Evolutionary conservation across 2,888 invertebrate genomes (phyloP).

Genomic region (Microchrysa polita): DNA sequence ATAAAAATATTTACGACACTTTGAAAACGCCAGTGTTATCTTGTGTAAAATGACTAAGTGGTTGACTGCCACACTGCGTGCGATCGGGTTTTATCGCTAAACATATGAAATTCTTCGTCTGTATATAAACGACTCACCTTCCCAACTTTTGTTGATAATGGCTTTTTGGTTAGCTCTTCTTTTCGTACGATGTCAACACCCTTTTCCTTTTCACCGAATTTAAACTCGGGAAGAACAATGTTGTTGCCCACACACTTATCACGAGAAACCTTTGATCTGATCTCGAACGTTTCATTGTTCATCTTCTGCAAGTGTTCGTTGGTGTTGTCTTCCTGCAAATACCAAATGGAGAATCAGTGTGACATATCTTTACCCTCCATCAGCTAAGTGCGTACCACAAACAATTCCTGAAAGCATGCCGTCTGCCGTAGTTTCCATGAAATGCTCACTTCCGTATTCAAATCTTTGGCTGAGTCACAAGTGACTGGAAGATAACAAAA

Average conservation of each 20-base stretch:
- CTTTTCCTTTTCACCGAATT: constrained; percentile 38
- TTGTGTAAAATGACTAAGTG: too few species aligned
- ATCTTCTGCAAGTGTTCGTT: constrained; percentile 16
- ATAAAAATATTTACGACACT: too few species aligned
- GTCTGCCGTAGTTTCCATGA: constrained; percentile 65
- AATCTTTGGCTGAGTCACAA: constrained; percentile 61
- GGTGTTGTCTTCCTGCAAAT: constrained; percentile 47
- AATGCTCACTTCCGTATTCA: constrained; percentile 63
- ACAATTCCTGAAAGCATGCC: constrained; percentile 51
- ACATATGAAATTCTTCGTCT: background rate
- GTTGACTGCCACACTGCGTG: too few species aligned
- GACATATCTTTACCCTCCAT: constrained; percentile 27
- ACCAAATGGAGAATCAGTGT: background rate
- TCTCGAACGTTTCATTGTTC: constrained; percentile 51
- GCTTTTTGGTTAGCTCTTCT: constrained; percentile 26
- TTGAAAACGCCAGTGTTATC: too few species aligned
- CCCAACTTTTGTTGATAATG: constrained; percentile 30
- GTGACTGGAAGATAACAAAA: constrained; percentile 64
- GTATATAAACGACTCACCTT: constrained; percentile 26
- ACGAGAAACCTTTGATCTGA: constrained; percentile 46
- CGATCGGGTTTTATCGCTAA: constrained; percentile 11
- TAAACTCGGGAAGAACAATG: constrained; percentile 52
- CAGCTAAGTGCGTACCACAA: background rate
- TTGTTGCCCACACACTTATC: constrained; percentile 51
- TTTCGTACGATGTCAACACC: background rate